Percentiles rank a stretch among this genome's conserved stretches.
Conservation (phyloP, 2,888 invertebrate genomes). For the Ormyrus thymus region DNA sequence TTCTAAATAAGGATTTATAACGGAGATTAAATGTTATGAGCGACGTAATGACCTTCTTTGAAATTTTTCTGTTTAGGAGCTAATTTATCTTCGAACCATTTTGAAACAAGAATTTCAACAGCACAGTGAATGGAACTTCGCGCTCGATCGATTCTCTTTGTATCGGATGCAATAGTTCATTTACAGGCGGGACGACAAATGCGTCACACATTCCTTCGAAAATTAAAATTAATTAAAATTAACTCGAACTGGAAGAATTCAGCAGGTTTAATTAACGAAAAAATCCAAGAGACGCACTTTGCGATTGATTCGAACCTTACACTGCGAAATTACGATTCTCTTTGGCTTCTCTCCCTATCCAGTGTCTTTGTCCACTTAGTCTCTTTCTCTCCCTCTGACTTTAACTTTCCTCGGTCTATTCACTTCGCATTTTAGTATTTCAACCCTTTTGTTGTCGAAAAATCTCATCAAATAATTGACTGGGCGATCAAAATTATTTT, state of each 20-base stretch:
- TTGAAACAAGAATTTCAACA: no score
- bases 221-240: no score
- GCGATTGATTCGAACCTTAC: conserved; percentile 20
- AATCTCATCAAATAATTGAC: background rate
- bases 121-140: no score
- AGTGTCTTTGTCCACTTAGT: conserved; percentile 1
- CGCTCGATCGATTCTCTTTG: no score
- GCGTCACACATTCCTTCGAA: background rate
- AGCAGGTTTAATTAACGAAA: conserved; percentile 41
- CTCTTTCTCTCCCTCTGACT: background rate
- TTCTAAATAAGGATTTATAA: no score
- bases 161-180: conserved; percentile 9
- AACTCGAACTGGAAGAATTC: conserved; percentile 3
- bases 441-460: background rate
- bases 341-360: background rate
- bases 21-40: no score
- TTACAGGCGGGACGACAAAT: conserved; percentile 13
- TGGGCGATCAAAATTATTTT: background rate
- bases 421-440: background rate
- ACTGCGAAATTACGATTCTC: conserved; percentile 24
- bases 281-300: conserved; percentile 27
- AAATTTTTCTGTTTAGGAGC: no score
- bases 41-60: no score
- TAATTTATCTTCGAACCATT: no score
- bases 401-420: background rate